phyloP scores from a whole-genome alignment of 1,140 invertebrate genomes.

The Trichonephila inaurata region DNA sequence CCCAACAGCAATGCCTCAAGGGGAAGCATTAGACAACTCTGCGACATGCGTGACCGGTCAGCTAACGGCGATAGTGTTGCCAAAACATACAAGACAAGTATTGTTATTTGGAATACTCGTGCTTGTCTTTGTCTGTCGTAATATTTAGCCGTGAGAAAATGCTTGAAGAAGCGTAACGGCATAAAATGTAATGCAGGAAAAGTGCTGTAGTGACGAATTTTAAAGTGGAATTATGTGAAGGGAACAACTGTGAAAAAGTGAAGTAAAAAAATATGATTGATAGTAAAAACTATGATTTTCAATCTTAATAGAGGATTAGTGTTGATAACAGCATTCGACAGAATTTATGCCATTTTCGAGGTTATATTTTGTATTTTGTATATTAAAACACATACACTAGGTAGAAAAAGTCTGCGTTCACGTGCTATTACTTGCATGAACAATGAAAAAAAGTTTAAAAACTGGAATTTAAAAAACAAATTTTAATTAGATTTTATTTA shows the following conservation, averaged over 20 bases:
- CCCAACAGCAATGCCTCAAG: not conserved
- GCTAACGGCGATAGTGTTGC: not conserved
- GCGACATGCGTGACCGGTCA: not conserved
- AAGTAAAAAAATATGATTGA: not conserved
- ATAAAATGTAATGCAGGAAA: not conserved
- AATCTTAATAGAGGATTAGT: too few species aligned
- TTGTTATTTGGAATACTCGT: not conserved
- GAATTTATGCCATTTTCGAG: too few species aligned
- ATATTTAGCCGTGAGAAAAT: not conserved
- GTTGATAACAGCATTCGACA: too few species aligned
- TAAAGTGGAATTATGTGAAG: not conserved
- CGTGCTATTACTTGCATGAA: too few species aligned
- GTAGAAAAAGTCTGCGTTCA: too few species aligned
- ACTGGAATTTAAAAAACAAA: too few species aligned
- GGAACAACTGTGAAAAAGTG: not conserved
- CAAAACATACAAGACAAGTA: not conserved
- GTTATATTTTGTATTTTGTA: too few species aligned
- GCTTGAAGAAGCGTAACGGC: not conserved
- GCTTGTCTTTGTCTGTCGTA: not conserved
- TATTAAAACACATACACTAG: too few species aligned
- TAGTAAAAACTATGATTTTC: too few species aligned
- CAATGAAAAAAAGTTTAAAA: too few species aligned
- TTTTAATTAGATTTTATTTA: too few species aligned
- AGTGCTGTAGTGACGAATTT: not conserved
- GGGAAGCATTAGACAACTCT: not conserved